Evolutionary conservation across 1,140 invertebrate genomes (phyloP), one percentile per base, ranked within the genome.

Genomic region (Drosophila watanabei): DNA sequence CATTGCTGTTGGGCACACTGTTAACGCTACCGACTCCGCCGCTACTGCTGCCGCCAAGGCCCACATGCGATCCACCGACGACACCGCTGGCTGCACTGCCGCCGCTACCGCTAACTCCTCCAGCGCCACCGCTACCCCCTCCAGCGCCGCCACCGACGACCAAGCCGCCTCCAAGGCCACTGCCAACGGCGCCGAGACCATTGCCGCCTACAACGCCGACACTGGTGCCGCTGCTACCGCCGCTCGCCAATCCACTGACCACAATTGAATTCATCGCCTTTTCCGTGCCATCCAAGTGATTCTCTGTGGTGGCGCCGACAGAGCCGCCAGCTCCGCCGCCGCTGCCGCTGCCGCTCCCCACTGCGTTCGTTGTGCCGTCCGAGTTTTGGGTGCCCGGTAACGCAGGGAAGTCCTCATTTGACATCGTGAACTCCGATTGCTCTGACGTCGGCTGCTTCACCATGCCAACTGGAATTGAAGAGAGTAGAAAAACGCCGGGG

Each of bases 391-490:
- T 97, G 93, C 96, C 96, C 69, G 96, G 99, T 94, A 99, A 95
- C 92, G 99, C 99, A 77, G 99, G 99, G 94, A 99, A 99, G 94
- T 99, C 99, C 95, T 99, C 99, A 79, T 97, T 98, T 82, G 98
- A 98, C 96, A 99, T 99, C 79, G 97, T 98, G 94, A 99, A 99
- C 94, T 99, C 98, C 86, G 96, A 98, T 80, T 97, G 95, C 94
- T 98, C 97, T 35, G 97, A 96, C 87, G 97, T 97, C 69, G 97
- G 97, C 93, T 98, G 97, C 94, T 99, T 99, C 75, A 99, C 98
- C 97, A 98, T 98, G 90, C 98, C 98, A 94, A 98, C 97, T 97
- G 93, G 32, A 94, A 93, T 5, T 7, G 39, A 18, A 43, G 20
- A 57, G 2, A 56, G 52, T 7, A 71, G 28, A 33, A 32, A 48